phyloP scores from a whole-genome alignment of 2,113 vertebrate species.

The Cephalophus harveyi region DNA sequence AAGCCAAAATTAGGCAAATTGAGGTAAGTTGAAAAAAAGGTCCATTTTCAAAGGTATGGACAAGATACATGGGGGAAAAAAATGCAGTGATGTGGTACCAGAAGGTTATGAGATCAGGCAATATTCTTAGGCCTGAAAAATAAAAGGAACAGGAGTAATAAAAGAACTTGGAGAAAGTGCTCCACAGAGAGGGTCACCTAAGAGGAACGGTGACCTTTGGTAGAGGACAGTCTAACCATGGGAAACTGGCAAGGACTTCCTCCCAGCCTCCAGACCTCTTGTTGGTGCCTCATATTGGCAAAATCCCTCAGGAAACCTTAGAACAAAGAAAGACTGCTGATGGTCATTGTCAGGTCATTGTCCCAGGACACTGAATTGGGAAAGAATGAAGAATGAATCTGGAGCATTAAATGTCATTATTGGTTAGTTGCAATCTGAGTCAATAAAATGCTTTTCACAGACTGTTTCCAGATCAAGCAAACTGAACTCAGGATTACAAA shows the following conservation, averaged over 20 bases:
- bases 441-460: conserved; percentile 30
- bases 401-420: background rate
- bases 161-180: background rate
- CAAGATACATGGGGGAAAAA: background rate
- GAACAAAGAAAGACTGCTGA: background rate
- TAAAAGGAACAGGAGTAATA: background rate
- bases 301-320: background rate
- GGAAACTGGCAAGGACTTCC: background rate
- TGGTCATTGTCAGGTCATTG: background rate
- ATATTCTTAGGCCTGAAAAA: background rate
- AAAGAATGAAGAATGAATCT: background rate
- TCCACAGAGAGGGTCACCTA: background rate
- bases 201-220: background rate
- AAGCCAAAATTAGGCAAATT: background rate
- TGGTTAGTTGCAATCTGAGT: conserved; percentile 30
- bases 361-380: background rate
- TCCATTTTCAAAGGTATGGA: background rate
- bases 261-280: background rate
- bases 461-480: conserved; percentile 9
- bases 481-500: background rate
- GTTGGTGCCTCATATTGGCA: background rate
- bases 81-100: background rate
- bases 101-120: background rate
- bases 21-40: background rate
- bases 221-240: background rate